Conservation (phyloP, 2,113 vertebrate genomes). For the Coregonus clupeaformis region DNA sequence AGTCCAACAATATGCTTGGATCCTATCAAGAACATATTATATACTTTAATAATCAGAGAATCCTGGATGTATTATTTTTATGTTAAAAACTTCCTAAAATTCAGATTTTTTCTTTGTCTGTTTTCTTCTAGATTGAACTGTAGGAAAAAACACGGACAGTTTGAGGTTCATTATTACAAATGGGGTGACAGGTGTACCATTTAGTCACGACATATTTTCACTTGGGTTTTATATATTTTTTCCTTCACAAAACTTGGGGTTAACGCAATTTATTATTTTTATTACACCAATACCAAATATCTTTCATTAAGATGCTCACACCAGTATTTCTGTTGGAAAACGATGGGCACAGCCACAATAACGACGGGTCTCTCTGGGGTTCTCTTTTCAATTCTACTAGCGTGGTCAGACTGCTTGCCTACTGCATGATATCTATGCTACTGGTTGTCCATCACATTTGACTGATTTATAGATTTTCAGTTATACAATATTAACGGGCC, state of each 20-base stretch:
- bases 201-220: too few relatives aligned
- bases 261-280: too few relatives aligned
- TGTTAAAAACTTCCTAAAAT: constrained; percentile 53
- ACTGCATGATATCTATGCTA: too few relatives aligned
- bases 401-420: too few relatives aligned
- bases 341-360: too few relatives aligned
- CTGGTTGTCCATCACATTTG: too few relatives aligned
- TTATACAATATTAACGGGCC: neutral
- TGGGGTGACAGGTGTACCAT: neutral
- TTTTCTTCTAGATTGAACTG: constrained; percentile 46
- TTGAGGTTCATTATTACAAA: neutral
- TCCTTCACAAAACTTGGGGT: neutral
- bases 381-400: too few relatives aligned
- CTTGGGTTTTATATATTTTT: neutral
- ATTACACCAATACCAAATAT: neutral
- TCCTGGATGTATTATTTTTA: constrained; percentile 55
- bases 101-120: constrained; percentile 41
- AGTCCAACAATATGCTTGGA: constrained; percentile 40
- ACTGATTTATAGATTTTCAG: too few relatives aligned
- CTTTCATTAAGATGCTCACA: neutral
- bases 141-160: constrained; percentile 3
- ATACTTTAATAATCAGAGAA: constrained; percentile 42
- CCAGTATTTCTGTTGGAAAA: neutral
- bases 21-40: constrained; percentile 34
- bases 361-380: too few relatives aligned